Base-by-base conservation (phyloP, 2,797 vertebrate species). In the Orientallactaga sibirica region DNA sequence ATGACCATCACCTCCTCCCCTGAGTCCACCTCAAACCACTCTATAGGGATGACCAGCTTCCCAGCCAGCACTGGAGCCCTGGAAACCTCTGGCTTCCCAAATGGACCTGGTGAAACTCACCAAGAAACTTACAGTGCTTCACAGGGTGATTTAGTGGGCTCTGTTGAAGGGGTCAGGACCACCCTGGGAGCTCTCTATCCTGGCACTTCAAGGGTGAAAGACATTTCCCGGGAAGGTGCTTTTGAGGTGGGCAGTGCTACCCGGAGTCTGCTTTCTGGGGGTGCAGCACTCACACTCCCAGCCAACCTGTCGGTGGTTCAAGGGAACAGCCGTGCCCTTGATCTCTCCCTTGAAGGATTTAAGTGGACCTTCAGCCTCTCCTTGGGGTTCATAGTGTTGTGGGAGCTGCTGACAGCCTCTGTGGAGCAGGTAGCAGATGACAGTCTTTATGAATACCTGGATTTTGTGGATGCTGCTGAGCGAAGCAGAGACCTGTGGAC, bases 391-490 rank as follows among this genome's bases (percentile, higher is more conserved):
- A 43, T 99, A 14, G 96, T 97, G 0, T 52, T 98, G 71, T 99
- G 99, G 99, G 99, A 99, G 96, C 91, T 97, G 22, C 61, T 97
- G 43, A 94, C 98, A 0, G 97, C 98, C 0, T 99, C 98, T 11
- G 87, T 99, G 14, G 98, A 98, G 29, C 98, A 98, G 98, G 98
- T 98, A 0, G 98, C 98, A 0, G 98, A 99, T 0, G 99, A 99
- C 52, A 98, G 98, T 12, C 97, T 99, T 24, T 99, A 98, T 0
- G 99, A 99, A 66, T 99, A 99, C 79, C 97, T 99, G 1, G 99
- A 99, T 96, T 99, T 98, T 0, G 98, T 99, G 1, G 99, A 99
- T 0, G 98, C 99, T 2, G 98, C 99, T 0, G 99, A 99, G 86
- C 97, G 97, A 25, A 98, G 99, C 62, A 48, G 96, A 67, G 95